These are phyloP conservation scores for Brachionus manjavacas DNA, from an alignment of 1,140 invertebrate genomes.

Conservation along the genomic window DNA sequence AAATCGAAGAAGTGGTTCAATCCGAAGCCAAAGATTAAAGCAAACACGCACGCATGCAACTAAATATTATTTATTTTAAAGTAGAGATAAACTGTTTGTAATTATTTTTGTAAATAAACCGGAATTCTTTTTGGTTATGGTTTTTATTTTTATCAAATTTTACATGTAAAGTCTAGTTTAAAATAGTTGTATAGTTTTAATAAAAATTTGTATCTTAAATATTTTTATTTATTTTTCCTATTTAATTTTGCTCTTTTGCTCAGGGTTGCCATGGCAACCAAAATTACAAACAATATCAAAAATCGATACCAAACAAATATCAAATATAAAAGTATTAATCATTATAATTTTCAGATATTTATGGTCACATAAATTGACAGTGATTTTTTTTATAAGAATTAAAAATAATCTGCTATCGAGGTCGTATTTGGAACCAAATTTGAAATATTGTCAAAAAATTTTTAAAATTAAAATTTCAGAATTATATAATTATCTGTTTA, in stretches of 20 bases:
- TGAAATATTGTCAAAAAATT: too few species aligned
- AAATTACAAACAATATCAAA: too few species aligned
- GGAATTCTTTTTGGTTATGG: neutral
- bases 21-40: neutral
- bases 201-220: neutral
- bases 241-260: neutral
- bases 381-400: too few species aligned
- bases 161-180: neutral
- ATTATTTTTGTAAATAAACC: neutral
- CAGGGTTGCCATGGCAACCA: too few species aligned
- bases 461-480: too few species aligned
- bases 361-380: too few species aligned
- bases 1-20: neutral
- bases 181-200: slow-evolving; percentile 26
- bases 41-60: neutral
- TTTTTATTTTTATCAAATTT: slow-evolving; percentile 2
- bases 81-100: neutral
- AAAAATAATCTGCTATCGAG: too few species aligned
- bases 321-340: too few species aligned
- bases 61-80: neutral
- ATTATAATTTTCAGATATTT: too few species aligned
- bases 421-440: too few species aligned
- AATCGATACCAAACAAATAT: too few species aligned
- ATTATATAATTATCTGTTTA: too few species aligned
- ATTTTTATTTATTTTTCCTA: neutral